Evolutionary conservation across 2,113 vertebrate species (phyloP), one percentile per base, ranked within the genome.

Genomic region (Hippocampus abdominalis): DNA sequence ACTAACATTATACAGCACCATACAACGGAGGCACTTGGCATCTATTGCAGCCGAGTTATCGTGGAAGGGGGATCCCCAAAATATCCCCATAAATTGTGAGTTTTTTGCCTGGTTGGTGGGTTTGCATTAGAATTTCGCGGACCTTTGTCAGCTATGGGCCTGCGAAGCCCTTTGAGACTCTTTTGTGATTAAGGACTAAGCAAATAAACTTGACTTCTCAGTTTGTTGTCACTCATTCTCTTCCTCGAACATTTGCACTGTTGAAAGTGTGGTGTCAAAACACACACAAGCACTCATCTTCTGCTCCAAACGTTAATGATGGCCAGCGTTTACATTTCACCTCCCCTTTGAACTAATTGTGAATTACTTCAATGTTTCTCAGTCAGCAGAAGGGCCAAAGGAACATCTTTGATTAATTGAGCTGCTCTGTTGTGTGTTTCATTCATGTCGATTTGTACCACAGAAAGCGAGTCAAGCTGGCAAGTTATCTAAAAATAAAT

Each of bases 281-380:
- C 70, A 65, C 74, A 82, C 77, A 36, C 66, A 64, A 69, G 40
- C 40, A 11, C 40, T 42, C 40, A 42, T 42, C 40, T 11, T 10
- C 8, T 10, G 10, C 11, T 42, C 11, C 44, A 46, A 46, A 64
- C 3, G 61, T 68, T 72, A 64, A 66, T 32, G 68, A 74, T 40
- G 68, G 66, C 61, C 71, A 59, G 21, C 12, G 72, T 80, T 3
- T 15, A 56, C 21, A 74, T 46, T 3, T 75, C 67, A 66, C 36
- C 42, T 62, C 8, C 44, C 70, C 80, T 84, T 82, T 84, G 79
- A 83, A 82, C 78, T 80, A 77, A 84, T 71, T 80, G 76, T 72
- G 84, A 84, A 87, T 85, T 68, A 78, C 67, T 70, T 76, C 74
- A 83, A 13, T 65, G 63, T 77, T 83, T 82, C 73, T 75, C 70